Conservation (phyloP, 2,888 invertebrate genomes). For the Mythimna loreyi region DNA sequence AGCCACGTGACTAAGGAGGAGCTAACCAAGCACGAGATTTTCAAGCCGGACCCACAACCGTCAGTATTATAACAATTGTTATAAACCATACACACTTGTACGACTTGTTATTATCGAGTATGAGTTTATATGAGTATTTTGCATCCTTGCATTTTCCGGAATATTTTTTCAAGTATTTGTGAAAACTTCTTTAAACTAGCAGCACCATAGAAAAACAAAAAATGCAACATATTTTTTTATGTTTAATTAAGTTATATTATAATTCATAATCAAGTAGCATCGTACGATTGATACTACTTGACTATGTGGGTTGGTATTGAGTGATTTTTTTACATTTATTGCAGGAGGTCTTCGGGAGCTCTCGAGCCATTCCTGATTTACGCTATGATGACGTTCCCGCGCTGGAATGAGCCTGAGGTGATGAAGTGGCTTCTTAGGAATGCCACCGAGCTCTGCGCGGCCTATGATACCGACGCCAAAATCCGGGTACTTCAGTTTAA, state of each 20-base stretch:
- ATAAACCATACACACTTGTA: neutral
- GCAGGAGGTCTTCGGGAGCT: constrained; percentile 65
- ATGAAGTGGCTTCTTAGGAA: constrained; percentile 73
- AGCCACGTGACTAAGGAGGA: constrained; percentile 30
- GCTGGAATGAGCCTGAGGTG: constrained; percentile 74
- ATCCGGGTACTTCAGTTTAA: constrained; percentile 59
- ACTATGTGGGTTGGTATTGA: too few relatives aligned
- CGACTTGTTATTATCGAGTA: neutral
- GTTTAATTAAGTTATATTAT: neutral
- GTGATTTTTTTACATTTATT: constrained; percentile 24
- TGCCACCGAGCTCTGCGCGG: constrained; percentile 54
- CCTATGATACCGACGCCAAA: constrained; percentile 50
- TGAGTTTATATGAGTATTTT: neutral
- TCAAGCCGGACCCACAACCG: constrained; percentile 20
- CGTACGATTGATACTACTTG: too few relatives aligned
- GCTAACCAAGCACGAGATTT: constrained; percentile 35
- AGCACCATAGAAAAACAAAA: too few relatives aligned
- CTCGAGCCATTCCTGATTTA: constrained; percentile 70
- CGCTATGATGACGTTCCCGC: constrained; percentile 68
- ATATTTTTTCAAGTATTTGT: neutral
- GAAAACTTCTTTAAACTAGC: neutral
- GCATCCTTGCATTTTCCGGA: neutral
- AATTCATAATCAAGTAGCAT: neutral
- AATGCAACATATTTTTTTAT: too few relatives aligned
- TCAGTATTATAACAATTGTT: neutral